Conservation (phyloP, 2,797 vertebrate genomes). For the Vespertilio murinus region DNA sequence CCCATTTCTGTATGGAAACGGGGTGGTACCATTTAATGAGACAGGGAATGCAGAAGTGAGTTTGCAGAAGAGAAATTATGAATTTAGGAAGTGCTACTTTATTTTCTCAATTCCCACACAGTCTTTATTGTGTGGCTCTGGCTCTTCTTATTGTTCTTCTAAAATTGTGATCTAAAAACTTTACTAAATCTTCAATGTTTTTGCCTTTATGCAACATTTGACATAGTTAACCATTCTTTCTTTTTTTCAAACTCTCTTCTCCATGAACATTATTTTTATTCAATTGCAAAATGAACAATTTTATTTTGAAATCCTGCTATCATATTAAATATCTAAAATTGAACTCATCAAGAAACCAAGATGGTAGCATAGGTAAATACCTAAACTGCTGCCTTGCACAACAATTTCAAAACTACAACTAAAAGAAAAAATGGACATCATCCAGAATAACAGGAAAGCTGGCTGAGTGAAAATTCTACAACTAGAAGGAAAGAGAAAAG, state of each 20-base stretch:
- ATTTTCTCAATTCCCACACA: background rate
- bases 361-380: too few relatives aligned
- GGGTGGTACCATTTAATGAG: background rate
- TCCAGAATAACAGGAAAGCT: too few relatives aligned
- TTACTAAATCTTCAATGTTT: background rate
- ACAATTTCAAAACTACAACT: too few relatives aligned
- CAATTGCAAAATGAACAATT: background rate
- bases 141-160: background rate
- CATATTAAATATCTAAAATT: background rate
- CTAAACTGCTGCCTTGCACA: too few relatives aligned
- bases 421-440: too few relatives aligned
- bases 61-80: background rate
- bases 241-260: background rate
- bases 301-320: background rate
- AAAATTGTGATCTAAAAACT: background rate
- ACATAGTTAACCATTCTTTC: background rate
- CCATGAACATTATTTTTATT: background rate
- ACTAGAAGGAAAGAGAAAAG: too few relatives aligned
- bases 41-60: background rate
- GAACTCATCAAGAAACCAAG: too few relatives aligned
- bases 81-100: background rate
- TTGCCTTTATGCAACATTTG: background rate
- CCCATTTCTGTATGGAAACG: background rate
- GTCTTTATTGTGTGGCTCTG: background rate
- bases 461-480: too few relatives aligned